A percentile compares a stretch with the other conserved stretches of the same genome.
These are phyloP conservation scores for Triplophysa tibetana DNA, from an alignment of 2,113 vertebrate genomes.

Conservation along the genomic window DNA sequence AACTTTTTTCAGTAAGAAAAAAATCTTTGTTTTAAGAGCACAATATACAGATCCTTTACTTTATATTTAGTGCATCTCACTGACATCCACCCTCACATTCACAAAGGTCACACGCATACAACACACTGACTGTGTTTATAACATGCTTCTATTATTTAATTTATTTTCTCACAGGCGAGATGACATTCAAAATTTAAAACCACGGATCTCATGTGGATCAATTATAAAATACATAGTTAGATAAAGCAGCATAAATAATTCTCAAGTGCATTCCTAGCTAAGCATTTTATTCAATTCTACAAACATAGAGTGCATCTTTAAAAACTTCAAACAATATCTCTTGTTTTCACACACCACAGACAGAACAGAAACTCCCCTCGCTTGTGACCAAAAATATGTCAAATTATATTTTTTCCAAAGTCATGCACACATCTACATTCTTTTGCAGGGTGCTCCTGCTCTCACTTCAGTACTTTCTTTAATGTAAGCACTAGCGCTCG, in stretches of 20 bases:
- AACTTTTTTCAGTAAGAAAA: slow-evolving; percentile 63
- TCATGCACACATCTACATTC: slow-evolving; percentile 41
- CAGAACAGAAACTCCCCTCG: neutral
- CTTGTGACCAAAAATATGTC: slow-evolving; percentile 21
- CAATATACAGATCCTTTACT: neutral
- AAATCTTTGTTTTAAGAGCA: neutral
- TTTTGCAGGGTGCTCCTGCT: slow-evolving; percentile 40
- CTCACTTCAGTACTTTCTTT: slow-evolving; percentile 50
- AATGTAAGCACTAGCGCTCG: slow-evolving; percentile 36
- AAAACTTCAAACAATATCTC: neutral
- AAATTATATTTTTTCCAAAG: slow-evolving; percentile 36
- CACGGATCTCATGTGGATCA: too few relatives aligned
- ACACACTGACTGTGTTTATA: too few relatives aligned
- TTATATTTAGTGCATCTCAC: slow-evolving; percentile 36
- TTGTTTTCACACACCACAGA: slow-evolving; percentile 12
- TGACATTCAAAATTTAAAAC: too few relatives aligned
- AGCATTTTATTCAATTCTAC: neutral
- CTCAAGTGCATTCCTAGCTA: neutral
- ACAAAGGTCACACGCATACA: slow-evolving; percentile 14
- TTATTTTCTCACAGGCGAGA: too few relatives aligned
- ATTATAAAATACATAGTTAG: too few relatives aligned
- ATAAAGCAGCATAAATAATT: neutral
- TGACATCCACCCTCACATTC: slow-evolving; percentile 33
- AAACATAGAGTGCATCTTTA: neutral
- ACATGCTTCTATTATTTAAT: too few relatives aligned